Conservation (phyloP, 2,797 vertebrate species). For the Rhodeus uyekii region DNA sequence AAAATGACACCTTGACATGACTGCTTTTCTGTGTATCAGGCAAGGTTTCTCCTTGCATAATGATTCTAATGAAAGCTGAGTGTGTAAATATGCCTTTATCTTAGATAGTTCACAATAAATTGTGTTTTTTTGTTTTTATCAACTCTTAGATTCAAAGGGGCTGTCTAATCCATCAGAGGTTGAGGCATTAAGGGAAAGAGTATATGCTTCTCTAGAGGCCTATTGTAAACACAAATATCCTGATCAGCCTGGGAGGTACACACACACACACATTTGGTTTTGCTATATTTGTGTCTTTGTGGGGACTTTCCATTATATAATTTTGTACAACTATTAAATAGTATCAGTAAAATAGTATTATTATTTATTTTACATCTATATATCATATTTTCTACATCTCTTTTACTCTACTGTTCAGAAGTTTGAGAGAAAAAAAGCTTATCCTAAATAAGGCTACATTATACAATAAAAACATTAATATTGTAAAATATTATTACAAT, state of each 20-base stretch:
- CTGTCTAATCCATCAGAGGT: slow-evolving; percentile 84
- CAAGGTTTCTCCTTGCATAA: background rate
- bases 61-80: background rate
- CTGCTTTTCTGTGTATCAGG: background rate
- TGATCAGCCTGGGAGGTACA: slow-evolving; percentile 86
- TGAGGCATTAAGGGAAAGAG: slow-evolving; percentile 84
- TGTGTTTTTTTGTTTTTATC: background rate
- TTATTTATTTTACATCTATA: no score
- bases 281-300: no score
- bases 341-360: no score
- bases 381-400: no score
- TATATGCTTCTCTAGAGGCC: slow-evolving; percentile 84
- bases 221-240: slow-evolving; percentile 91
- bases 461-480: background rate
- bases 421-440: background rate
- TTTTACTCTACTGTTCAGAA: background rate
- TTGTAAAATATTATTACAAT: background rate
- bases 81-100: background rate
- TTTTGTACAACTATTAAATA: no score
- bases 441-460: background rate
- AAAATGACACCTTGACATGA: background rate
- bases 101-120: background rate
- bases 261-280: background rate
- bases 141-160: slow-evolving; percentile 81
- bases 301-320: no score